Conservation (phyloP, 2,113 vertebrate genomes). For the Varanus salvator region DNA sequence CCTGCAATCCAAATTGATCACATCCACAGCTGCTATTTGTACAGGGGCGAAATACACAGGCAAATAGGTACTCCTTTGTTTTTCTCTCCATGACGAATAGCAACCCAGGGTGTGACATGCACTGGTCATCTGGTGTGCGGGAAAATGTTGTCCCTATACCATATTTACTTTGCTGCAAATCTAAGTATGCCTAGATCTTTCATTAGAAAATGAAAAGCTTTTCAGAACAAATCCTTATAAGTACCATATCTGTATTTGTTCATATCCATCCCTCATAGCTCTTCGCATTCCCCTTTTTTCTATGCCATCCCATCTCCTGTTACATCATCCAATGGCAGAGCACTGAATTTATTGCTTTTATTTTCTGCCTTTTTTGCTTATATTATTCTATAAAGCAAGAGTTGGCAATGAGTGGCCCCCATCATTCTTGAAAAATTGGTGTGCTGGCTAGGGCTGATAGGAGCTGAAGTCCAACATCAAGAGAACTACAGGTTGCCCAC, state of each 20-base stretch:
- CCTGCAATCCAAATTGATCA: not conserved
- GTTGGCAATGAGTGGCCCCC: no score
- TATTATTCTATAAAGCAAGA: not conserved
- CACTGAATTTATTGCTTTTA: no score
- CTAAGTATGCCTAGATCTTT: not conserved
- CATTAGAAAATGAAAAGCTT: not conserved
- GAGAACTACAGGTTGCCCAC: no score
- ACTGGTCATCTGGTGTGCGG: not conserved
- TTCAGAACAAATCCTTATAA: not conserved
- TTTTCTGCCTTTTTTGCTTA: not conserved
- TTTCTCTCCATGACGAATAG: not conserved
- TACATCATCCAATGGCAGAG: not conserved
- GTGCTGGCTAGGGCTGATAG: no score
- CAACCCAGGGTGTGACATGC: not conserved
- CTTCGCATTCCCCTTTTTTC: no score
- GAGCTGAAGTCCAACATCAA: no score
- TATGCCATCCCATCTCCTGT: not conserved
- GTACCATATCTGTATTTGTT: not conserved
- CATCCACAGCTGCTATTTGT: not conserved
- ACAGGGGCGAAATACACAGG: no score
- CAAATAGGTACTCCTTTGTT: no score
- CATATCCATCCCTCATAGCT: not conserved
- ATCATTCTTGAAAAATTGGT: no score
- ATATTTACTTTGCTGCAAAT: not conserved
- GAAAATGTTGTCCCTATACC: not conserved